Conservation (phyloP, 2,888 invertebrate genomes). For the Agonopterix alstromeriana region DNA sequence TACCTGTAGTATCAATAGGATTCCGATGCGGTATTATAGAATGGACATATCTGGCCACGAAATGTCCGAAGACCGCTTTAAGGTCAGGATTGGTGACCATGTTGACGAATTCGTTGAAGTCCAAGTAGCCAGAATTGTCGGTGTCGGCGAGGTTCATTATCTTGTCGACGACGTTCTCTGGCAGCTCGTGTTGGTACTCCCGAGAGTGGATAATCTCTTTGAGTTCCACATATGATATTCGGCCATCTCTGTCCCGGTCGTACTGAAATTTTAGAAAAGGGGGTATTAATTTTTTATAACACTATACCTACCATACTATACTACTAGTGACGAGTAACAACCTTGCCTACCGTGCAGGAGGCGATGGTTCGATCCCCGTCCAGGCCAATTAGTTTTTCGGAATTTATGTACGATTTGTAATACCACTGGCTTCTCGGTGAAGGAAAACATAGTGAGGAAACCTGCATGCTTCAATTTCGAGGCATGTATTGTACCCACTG, state of each 20-base stretch:
- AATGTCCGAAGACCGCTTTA: conserved; percentile 80
- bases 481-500: too few species aligned
- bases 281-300: not conserved
- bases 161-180: conserved; percentile 79
- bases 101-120: conserved; percentile 83
- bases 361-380: too few species aligned
- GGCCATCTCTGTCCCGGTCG: conserved; percentile 83
- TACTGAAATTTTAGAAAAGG: conserved; percentile 67
- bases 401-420: too few species aligned
- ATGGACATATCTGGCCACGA: conserved; percentile 78
- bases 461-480: too few species aligned
- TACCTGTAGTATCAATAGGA: conserved; percentile 70
- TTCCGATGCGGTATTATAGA: conserved; percentile 74
- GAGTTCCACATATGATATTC: conserved; percentile 81
- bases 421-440: too few species aligned
- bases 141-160: conserved; percentile 81
- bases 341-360: too few species aligned
- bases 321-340: too few species aligned
- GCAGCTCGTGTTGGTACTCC: conserved; percentile 81
- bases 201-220: conserved; percentile 76
- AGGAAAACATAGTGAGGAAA: too few species aligned
- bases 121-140: conserved; percentile 79
- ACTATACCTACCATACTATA: too few species aligned
- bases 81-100: conserved; percentile 80
- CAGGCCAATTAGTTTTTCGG: too few species aligned